These are phyloP conservation scores for Hippocampus mohnikei DNA, from an alignment of 2,113 vertebrate genomes.

Conservation along the genomic window DNA sequence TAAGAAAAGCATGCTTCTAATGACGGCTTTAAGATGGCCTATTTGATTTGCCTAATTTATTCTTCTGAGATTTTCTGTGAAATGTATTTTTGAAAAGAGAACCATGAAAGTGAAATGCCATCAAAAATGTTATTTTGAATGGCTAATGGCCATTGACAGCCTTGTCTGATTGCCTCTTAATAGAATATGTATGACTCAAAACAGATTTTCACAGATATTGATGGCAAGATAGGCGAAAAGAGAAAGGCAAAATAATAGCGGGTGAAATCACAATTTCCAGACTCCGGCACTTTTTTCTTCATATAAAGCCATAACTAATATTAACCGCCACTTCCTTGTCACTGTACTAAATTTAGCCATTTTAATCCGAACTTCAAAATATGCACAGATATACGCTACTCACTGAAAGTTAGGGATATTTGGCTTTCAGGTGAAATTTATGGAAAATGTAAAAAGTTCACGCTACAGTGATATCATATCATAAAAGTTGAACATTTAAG, in stretches of 20 bases:
- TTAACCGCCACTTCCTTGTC: too few relatives aligned
- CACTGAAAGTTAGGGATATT: too few relatives aligned
- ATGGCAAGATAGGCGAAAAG: slow-evolving; percentile 21
- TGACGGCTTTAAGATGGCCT: slow-evolving; percentile 72
- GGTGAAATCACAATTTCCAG: too few relatives aligned
- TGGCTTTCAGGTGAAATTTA: too few relatives aligned
- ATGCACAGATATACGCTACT: neutral
- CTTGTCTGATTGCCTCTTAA: slow-evolving; percentile 33
- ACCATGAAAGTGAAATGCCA: slow-evolving; percentile 62
- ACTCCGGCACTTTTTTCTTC: too few relatives aligned
- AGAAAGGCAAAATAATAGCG: slow-evolving; percentile 14
- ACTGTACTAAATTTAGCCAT: too few relatives aligned
- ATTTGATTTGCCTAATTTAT: slow-evolving; percentile 77
- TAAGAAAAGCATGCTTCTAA: slow-evolving; percentile 64
- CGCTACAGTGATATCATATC: too few relatives aligned
- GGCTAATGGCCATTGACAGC: slow-evolving; percentile 56
- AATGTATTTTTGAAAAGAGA: slow-evolving; percentile 67
- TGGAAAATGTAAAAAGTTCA: too few relatives aligned
- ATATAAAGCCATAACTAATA: too few relatives aligned
- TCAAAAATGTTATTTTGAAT: slow-evolving; percentile 55
- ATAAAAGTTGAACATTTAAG: too few relatives aligned
- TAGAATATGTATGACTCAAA: slow-evolving; percentile 38
- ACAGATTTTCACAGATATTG: slow-evolving; percentile 26
- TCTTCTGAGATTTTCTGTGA: slow-evolving; percentile 70
- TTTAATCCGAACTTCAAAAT: neutral